Evolutionary conservation across 2,888 invertebrate genomes (phyloP).

Genomic region (Luffia ferchaultella): DNA sequence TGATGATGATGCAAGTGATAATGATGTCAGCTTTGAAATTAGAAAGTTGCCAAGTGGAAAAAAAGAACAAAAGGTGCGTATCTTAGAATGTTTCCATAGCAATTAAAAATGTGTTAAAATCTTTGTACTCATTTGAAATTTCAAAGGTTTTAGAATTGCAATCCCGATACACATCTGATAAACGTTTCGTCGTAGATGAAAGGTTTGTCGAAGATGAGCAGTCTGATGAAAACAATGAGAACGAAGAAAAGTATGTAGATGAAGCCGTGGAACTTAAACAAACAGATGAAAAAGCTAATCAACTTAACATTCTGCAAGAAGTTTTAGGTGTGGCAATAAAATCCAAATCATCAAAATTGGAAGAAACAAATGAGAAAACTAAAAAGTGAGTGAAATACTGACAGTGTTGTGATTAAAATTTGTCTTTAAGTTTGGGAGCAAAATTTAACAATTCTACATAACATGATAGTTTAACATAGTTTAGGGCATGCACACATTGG

Average conservation of each 20-base stretch:
- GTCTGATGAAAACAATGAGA: constrained; percentile 31
- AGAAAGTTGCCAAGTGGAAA: constrained; percentile 73
- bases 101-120: neutral
- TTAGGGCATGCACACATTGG: too few relatives aligned
- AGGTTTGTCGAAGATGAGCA: constrained; percentile 72
- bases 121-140: constrained; percentile 2
- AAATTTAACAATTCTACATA: too few relatives aligned
- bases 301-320: constrained; percentile 62
- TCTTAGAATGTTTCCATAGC: neutral
- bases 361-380: constrained; percentile 24
- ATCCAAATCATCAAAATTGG: constrained; percentile 20
- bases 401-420: too few relatives aligned
- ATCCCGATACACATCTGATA: constrained; percentile 76
- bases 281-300: constrained; percentile 56
- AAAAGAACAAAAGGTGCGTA: constrained; percentile 67
- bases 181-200: constrained; percentile 78
- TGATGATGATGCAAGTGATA: constrained; percentile 49
- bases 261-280: constrained; percentile 45
- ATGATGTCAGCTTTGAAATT: constrained; percentile 66
- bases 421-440: too few relatives aligned
- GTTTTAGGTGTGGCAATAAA: constrained; percentile 58
- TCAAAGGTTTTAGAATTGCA: constrained; percentile 75
- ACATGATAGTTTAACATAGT: too few relatives aligned
- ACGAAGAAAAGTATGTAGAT: constrained; percentile 19
- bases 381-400: constrained; percentile 31